phyloP scores from a whole-genome alignment of 1,140 invertebrate species.

The Danaus melanippus region DNA sequence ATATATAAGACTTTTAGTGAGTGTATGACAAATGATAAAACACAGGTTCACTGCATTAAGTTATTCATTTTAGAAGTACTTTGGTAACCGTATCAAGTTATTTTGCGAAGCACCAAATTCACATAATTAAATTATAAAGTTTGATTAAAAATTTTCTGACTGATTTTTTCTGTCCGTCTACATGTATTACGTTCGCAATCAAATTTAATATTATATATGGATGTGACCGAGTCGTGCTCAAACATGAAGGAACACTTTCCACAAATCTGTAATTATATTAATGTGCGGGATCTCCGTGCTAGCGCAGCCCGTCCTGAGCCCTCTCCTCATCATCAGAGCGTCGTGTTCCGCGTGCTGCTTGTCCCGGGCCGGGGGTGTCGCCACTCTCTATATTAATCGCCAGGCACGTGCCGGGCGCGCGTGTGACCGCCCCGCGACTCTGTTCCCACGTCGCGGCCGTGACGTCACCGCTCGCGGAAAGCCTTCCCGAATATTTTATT shows the following conservation, averaged over 20 bases:
- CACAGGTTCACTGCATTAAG: no score
- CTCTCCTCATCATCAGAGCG: slow-evolving; percentile 12
- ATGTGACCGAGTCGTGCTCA: not conserved
- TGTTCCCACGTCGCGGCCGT: slow-evolving; percentile 28
- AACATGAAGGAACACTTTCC: slow-evolving; percentile 13
- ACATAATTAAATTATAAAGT: no score
- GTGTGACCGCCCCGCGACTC: slow-evolving; percentile 20
- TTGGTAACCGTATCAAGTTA: no score
- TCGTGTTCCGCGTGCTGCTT: slow-evolving; percentile 7
- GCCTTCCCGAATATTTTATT: no score
- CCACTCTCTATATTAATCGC: slow-evolving; percentile 32
- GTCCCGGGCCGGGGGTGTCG: not conserved
- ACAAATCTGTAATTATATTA: slow-evolving; percentile 14
- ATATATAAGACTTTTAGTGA: no score
- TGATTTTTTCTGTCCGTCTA: no score
- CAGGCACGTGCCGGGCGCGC: slow-evolving; percentile 26
- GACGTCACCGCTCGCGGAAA: not conserved
- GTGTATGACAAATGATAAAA: no score
- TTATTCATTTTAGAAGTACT: no score
- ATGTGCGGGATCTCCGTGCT: slow-evolving; percentile 6
- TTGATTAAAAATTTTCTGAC: no score
- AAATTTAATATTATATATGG: no score
- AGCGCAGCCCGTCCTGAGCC: not conserved
- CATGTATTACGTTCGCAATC: no score
- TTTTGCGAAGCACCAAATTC: no score